phyloP scores from a whole-genome alignment of 2,888 invertebrate species.

The Opisthograptis luteolata region DNA sequence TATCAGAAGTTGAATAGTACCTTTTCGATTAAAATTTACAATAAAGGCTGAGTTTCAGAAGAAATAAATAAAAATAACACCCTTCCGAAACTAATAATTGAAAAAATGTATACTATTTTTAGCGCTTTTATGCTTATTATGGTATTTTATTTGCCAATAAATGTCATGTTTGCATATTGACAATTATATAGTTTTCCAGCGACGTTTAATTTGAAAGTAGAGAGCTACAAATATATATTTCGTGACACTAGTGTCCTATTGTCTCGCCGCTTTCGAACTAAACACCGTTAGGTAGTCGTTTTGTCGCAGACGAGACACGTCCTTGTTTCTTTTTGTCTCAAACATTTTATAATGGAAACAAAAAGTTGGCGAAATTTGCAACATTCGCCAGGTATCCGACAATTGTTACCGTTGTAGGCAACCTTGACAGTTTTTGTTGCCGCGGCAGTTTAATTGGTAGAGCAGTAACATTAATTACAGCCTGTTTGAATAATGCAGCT shows the following conservation, averaged over 20 bases:
- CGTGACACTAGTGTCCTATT: conserved; percentile 40
- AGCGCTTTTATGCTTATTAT: too few relatives aligned
- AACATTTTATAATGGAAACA: conserved; percentile 31
- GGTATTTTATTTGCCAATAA: conserved; percentile 4
- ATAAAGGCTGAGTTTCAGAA: too few relatives aligned
- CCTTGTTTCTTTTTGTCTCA: conserved; percentile 34
- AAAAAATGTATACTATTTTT: too few relatives aligned
- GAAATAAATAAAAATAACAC: too few relatives aligned
- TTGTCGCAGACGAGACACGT: conserved; percentile 36
- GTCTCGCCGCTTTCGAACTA: conserved; percentile 37
- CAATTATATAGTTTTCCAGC: conserved; percentile 27
- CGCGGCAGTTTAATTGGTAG: too few relatives aligned
- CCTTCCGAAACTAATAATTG: too few relatives aligned
- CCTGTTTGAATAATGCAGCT: too few relatives aligned
- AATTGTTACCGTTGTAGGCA: conserved; percentile 29
- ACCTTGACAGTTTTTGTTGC: conserved; percentile 42
- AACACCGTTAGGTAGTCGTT: conserved; percentile 46
- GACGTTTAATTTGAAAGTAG: conserved; percentile 39
- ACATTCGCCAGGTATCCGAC: conserved; percentile 31
- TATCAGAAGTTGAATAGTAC: background rate
- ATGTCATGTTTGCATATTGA: conserved; percentile 2
- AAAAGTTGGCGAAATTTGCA: conserved; percentile 39
- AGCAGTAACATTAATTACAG: too few relatives aligned
- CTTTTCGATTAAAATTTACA: too few relatives aligned
- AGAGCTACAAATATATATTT: conserved; percentile 43